Evolutionary conservation across 2,113 vertebrate genomes (phyloP).

Genomic region (Psettodes erumei): DNA sequence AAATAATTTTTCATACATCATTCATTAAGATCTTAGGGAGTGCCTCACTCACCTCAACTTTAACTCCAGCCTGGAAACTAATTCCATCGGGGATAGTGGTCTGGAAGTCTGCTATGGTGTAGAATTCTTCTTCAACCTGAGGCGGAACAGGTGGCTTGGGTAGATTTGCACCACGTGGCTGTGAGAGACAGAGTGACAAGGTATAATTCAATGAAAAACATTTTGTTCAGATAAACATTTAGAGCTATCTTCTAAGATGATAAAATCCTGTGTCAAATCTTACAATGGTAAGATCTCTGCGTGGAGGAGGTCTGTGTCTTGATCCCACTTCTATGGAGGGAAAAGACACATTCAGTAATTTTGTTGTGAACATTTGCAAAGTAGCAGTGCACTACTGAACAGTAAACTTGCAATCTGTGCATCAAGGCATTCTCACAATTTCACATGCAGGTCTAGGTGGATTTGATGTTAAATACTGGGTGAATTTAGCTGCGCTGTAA

Average conservation of each 20-base stretch:
- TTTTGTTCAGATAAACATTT: neutral
- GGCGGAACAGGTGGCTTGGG: constrained; percentile 95
- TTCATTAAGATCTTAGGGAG: neutral
- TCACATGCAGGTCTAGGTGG: neutral
- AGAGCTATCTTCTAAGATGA: neutral
- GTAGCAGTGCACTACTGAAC: too few species aligned
- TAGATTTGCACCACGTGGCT: constrained; percentile 94
- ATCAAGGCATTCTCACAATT: neutral
- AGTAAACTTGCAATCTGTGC: neutral
- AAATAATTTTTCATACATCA: neutral
- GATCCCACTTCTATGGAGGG: constrained; percentile 86
- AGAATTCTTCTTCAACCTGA: constrained; percentile 97
- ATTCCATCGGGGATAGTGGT: constrained; percentile 98
- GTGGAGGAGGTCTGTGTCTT: constrained; percentile 95
- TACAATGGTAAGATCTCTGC: constrained; percentile 97
- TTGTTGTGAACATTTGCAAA: neutral
- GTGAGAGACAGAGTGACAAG: neutral
- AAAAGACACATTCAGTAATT: neutral
- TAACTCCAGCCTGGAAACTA: constrained; percentile 96
- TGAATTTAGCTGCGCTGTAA: neutral
- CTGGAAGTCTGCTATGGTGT: constrained; percentile 98
- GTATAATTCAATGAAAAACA: neutral
- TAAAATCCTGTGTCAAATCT: constrained; percentile 68
- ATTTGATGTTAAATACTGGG: neutral
- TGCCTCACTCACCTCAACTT: constrained; percentile 90